Evolutionary conservation across 2,113 vertebrate species (phyloP), one percentile per base, ranked within the genome.

Genomic region (Regulus satrapa): DNA sequence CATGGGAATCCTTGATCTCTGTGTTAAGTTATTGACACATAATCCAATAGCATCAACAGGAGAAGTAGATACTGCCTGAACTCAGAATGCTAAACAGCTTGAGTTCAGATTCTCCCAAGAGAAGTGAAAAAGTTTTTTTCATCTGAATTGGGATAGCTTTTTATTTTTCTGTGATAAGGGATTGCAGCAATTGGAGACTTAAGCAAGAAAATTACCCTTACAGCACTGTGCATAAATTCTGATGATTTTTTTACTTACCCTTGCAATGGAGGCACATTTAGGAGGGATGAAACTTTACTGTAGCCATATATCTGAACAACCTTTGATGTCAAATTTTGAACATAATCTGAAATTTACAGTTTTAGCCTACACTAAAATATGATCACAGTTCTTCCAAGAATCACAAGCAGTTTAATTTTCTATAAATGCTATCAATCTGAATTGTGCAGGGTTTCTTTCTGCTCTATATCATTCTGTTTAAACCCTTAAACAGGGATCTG

Each of bases 221-320:
- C 34, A 69, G 16, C 41, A 83, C 87, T 97, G 90, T 94, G 91
- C 93, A 89, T 91, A 96, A 96, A 97, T 93, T 96, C 79, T 94
- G 68, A 89, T 95, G 58, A 91, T 51, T 78, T 89, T 93, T 93
- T 94, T 56, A 97, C 92, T 95, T 95, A 92, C 74, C 84, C 51
- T 93, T 96, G 88, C 91, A 89, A 56, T 88, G 55, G 66, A 73
- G 20, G 15, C 51, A 58, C 45, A 45, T 81, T 91, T 91, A 68
- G 61, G 82, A 91, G n/a, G 52, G 28, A 68, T 91, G 83, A 95
- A 45, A 92, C 73, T 82, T 94, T 89, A 91, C 80, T 74, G 73
- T 76, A 84, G 51, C 18, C 26, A 55, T 87, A 84, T 77, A 81
- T 89, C 48, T 75, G 69, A 88, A 89, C 36, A 40, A 89, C 66